Evolutionary conservation across 2,888 invertebrate species (phyloP).

Genomic region (Beris morrisii): DNA sequence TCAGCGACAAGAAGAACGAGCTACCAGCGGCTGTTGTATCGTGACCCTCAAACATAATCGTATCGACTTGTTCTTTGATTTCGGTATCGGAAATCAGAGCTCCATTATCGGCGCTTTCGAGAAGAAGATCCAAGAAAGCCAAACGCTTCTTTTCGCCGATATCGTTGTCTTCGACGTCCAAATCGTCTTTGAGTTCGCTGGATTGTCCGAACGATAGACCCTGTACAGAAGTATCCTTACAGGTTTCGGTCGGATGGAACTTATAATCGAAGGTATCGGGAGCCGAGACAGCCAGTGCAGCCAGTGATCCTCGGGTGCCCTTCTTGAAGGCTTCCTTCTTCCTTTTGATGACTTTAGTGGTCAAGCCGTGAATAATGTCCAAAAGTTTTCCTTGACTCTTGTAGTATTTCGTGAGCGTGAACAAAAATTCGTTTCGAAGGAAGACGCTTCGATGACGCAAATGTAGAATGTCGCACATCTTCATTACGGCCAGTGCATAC

Average conservation of each 20-base stretch:
- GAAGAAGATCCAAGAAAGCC: conserved; percentile 84
- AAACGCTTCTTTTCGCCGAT: conserved; percentile 79
- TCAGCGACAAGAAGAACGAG: conserved; percentile 76
- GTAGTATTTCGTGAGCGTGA: conserved; percentile 74
- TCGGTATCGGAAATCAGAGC: conserved; percentile 73
- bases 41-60: conserved; percentile 86
- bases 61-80: conserved; percentile 81
- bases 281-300: conserved; percentile 47
- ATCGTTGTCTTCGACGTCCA: conserved; percentile 71
- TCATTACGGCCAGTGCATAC: conserved; percentile 87
- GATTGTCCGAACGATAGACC: conserved; percentile 74
- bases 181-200: conserved; percentile 74
- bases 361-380: conserved; percentile 76
- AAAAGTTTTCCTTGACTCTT: conserved; percentile 74
- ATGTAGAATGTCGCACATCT: conserved; percentile 85
- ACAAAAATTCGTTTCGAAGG: conserved; percentile 75
- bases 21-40: conserved; percentile 82
- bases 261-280: no score
- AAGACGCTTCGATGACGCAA: conserved; percentile 79
- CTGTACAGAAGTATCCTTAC: conserved; percentile 58
- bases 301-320: conserved; percentile 56
- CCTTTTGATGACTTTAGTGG: conserved; percentile 74
- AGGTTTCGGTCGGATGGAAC: conserved; percentile 17
- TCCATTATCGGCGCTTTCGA: conserved; percentile 76
- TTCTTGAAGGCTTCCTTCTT: conserved; percentile 75